These are phyloP conservation scores for Phyllostomus discolor DNA, from an alignment of 2,113 vertebrate genomes.

Conservation along the genomic window DNA sequence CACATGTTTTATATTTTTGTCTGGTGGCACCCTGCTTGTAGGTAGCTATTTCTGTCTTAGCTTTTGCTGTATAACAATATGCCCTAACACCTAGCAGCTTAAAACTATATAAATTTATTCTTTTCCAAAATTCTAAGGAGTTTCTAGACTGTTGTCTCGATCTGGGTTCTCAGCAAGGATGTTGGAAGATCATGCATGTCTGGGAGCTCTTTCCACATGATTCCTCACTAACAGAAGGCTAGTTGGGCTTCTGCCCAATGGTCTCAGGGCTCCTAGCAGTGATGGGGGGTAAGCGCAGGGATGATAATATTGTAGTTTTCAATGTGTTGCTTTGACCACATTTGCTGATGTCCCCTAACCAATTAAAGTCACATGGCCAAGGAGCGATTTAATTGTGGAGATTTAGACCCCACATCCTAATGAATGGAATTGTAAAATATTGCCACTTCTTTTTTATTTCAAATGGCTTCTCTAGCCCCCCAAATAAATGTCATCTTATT, in stretches of 20 bases:
- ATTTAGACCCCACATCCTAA: neutral
- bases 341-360: neutral
- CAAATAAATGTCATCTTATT: neutral
- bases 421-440: neutral
- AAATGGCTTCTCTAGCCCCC: neutral
- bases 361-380: neutral
- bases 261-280: neutral
- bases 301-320: neutral
- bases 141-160: neutral
- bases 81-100: neutral
- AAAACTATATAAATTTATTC: neutral
- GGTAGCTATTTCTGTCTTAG: neutral
- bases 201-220: neutral
- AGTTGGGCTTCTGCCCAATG: neutral
- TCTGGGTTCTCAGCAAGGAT: neutral
- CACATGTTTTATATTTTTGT: neutral
- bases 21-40: neutral
- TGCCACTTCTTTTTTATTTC: neutral
- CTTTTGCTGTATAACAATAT: neutral
- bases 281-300: too few relatives aligned
- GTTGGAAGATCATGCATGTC: accelerated
- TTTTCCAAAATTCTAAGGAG: neutral
- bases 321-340: neutral
- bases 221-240: neutral
- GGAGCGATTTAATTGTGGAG: neutral